Percentiles rank a stretch among this genome's conserved stretches.
Conservation (phyloP, 1,140 invertebrate species). For the Coenobita brevimanus region DNA sequence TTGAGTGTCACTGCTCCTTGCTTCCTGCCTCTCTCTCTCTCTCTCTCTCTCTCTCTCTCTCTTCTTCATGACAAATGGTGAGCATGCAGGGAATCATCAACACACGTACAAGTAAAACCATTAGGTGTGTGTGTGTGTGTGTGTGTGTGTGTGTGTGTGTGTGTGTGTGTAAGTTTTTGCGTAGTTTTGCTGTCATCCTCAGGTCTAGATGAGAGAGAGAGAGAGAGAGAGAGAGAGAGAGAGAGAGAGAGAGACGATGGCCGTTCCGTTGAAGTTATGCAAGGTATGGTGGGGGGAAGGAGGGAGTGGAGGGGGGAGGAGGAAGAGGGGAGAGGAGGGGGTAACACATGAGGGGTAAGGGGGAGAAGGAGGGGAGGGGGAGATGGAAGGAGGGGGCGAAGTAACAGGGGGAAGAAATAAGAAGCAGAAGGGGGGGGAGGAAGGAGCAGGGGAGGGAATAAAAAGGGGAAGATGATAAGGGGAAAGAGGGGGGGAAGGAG, state of each 20-base stretch:
- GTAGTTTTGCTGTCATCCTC: too few relatives aligned
- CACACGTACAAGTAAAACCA: too few relatives aligned
- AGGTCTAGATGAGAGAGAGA: neutral
- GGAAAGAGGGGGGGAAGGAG: neutral
- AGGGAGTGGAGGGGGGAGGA: neutral
- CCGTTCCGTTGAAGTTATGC: too few relatives aligned
- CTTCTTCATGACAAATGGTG: neutral
- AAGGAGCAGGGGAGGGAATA: too few relatives aligned
- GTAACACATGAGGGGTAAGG: neutral
- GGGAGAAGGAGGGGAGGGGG: neutral
- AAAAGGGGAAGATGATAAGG: too few relatives aligned
- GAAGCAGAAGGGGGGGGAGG: neutral
- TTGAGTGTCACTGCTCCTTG: conserved; percentile 45
- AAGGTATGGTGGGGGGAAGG: neutral
- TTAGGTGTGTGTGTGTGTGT: too few relatives aligned
- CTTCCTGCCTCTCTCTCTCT: conserved; percentile 1
- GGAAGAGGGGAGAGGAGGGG: neutral
- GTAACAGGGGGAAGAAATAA: neutral
- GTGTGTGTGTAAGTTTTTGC: too few relatives aligned
- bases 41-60: conserved; percentile 23
- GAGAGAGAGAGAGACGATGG: neutral
- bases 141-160: too few relatives aligned
- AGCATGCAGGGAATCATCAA: too few relatives aligned
- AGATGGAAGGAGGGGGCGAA: neutral
- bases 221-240: neutral